Base-by-base conservation (phyloP, 2,888 invertebrate genomes). In the Ornithoptera alexandrae region DNA sequence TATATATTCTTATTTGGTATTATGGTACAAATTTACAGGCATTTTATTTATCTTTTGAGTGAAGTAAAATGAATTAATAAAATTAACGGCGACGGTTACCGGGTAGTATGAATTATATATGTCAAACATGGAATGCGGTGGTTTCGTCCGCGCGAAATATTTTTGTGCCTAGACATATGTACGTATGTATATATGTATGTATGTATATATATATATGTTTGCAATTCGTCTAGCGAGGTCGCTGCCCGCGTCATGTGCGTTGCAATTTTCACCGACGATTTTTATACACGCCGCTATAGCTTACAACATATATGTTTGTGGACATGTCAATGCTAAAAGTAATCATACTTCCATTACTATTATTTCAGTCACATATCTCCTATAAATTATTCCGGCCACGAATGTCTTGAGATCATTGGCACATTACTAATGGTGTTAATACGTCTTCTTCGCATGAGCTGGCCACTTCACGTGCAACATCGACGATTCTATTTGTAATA, bases 111-210 rank as follows among this genome's bases (percentile, higher is more conserved):
- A 39, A 39, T 39, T 10, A 39, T 39, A 39, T 39, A 39, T 10
- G 39, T 39, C 8, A 39, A 39, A 39, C 8, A 39, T 39, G 8
- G 39, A 7, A 39, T 39, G 39, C 73, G 74, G 64, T 70, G 68
- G 75, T 78, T 80, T 80, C 81, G 82, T 81, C 78, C 77, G 79
- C 76, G 78, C 80, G 80, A 83, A 83, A 84, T 81, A 82, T 79
- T 78, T 70, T 71, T 64, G 61, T 70, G 63, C 50, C 46, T 64
- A 59, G 50, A 50, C 17, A 50, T 50, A 17, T 36, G 72, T 62
- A 73, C 20, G 17, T 42, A 62, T 15, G 15, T 20, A 42, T 17
- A 42, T 61, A 30, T 20, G 12, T 61, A 18, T 7, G 12, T 46
- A 46, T 6, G 66, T 66, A 62, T 3, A 3, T 30, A 30, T 2